Evolutionary conservation across 2,797 vertebrate genomes (phyloP).

Genomic region (Pteropus rufus): DNA sequence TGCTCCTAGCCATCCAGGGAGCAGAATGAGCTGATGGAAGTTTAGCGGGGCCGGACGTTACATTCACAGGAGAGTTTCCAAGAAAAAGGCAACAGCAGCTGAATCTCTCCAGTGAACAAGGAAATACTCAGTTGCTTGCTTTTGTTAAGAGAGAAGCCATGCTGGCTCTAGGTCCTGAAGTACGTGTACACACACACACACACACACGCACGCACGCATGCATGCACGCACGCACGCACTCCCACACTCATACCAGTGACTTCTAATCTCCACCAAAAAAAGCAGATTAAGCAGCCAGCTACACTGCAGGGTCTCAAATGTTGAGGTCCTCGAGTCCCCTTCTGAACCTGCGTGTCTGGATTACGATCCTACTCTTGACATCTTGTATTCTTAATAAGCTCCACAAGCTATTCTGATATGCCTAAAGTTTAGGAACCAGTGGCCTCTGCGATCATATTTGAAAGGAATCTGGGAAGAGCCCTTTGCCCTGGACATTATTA

Average conservation of each 20-base stretch:
- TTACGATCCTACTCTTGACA: not conserved
- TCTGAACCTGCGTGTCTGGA: not conserved
- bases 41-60: slow-evolving; percentile 42
- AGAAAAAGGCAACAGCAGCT: slow-evolving; percentile 55
- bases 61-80: slow-evolving; percentile 46
- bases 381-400: not conserved
- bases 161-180: not conserved
- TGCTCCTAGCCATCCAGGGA: slow-evolving; percentile 61
- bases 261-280: not conserved
- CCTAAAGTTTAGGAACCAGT: not conserved
- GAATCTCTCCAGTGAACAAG: slow-evolving; percentile 56
- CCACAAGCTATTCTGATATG: not conserved
- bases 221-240: no score
- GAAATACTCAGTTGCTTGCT: slow-evolving; percentile 45
- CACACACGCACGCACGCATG: fast-evolving
- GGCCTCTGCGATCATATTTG: not conserved
- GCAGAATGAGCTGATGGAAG: slow-evolving; percentile 62
- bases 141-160: slow-evolving; percentile 1
- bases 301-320: not conserved
- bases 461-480: slow-evolving; percentile 24
- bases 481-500: slow-evolving; percentile 50
- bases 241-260: not conserved
- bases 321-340: not conserved
- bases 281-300: not conserved
- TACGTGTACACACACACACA: fast-evolving